Evolutionary conservation across 2,797 vertebrate species (phyloP).

Genomic region (Brachymystax lenok): DNA sequence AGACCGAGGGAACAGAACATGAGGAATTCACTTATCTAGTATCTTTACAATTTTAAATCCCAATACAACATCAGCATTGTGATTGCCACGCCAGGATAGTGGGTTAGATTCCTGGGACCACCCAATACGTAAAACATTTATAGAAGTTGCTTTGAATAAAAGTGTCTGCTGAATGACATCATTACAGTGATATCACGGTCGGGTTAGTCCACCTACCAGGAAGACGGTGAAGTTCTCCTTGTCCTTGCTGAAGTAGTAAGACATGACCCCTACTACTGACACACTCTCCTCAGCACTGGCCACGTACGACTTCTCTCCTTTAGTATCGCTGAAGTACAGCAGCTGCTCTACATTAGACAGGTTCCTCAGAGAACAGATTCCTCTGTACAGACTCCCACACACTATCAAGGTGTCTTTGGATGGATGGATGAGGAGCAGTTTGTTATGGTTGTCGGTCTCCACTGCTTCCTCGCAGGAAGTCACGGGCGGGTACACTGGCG

Average conservation of each 20-base stretch:
- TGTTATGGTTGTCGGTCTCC: conserved; percentile 85
- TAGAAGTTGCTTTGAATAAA: too few species aligned
- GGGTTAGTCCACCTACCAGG: conserved; percentile 73
- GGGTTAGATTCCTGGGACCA: too few species aligned
- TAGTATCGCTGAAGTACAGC: conserved; percentile 85
- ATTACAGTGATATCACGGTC: too few species aligned
- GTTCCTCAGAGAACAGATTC: conserved; percentile 87
- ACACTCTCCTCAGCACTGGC: conserved; percentile 86
- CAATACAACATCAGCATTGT: too few species aligned
- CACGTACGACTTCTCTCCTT: conserved; percentile 94
- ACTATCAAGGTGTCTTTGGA: conserved; percentile 75
- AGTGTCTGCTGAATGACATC: too few species aligned
- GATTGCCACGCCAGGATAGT: too few species aligned
- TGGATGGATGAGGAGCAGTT: conserved; percentile 85
- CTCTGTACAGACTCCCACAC: conserved; percentile 91
- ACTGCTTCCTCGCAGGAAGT: conserved; percentile 78
- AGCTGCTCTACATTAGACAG: conserved; percentile 76
- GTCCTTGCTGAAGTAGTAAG: conserved; percentile 55
- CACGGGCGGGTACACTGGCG: conserved; percentile 87
- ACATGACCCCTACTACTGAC: conserved; percentile 90
- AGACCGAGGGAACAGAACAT: too few species aligned
- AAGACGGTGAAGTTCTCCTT: conserved; percentile 69
- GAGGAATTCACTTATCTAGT: too few species aligned
- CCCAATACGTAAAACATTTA: too few species aligned
- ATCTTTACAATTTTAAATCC: too few species aligned